phyloP scores from a whole-genome alignment of 35 echinoderm and acorn worm species.

The Lytechinus variegatus region DNA sequence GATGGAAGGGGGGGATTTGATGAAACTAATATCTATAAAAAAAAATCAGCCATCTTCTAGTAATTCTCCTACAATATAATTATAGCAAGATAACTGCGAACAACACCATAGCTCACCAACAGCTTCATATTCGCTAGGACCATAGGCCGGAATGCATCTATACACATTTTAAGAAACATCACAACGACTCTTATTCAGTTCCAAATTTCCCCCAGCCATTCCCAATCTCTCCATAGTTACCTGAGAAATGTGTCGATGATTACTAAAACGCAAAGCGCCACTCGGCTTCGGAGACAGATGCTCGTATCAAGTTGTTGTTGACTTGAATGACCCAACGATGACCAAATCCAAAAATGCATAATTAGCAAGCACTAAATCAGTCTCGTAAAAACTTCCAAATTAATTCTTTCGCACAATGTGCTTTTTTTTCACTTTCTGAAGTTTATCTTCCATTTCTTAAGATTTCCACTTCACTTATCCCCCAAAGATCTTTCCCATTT shows the following conservation, averaged over 20 bases:
- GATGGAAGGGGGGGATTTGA: no score
- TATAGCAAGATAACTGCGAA: neutral
- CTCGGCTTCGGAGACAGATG: conserved; percentile 30
- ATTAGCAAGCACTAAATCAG: neutral
- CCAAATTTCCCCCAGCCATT: neutral
- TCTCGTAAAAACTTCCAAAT: neutral
- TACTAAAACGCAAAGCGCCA: neutral
- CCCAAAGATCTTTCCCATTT: conserved; percentile 23
- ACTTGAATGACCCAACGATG: conserved; percentile 36
- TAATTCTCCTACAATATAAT: neutral
- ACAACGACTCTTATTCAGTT: neutral
- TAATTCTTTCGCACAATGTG: neutral
- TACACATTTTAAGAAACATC: neutral
- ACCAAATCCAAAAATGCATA: neutral
- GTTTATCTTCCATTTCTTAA: conserved; percentile 12
- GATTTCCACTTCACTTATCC: conserved; percentile 18
- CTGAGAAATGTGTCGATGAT: neutral
- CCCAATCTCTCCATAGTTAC: conserved; percentile 6
- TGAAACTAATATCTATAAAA: no score
- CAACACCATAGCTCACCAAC: neutral
- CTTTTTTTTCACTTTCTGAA: neutral
- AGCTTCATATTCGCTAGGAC: neutral
- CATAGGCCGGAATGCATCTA: neutral
- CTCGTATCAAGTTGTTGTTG: conserved; percentile 21
- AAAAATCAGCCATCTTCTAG: no score